Percentiles rank a stretch among this genome's conserved stretches.
phyloP scores from a whole-genome alignment of 2,888 invertebrate species.

The Epirrhoe alternata region DNA sequence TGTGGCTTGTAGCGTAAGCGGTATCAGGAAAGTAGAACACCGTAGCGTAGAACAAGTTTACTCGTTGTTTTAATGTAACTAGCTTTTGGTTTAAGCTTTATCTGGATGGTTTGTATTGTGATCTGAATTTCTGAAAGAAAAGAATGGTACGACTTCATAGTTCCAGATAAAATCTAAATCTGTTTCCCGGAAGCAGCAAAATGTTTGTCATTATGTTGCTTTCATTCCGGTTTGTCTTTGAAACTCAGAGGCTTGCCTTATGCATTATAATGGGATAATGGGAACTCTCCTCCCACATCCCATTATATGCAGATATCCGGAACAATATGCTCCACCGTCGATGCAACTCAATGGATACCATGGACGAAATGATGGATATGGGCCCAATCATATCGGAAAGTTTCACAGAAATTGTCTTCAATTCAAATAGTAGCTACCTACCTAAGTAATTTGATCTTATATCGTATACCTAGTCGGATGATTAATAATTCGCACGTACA shows the following conservation, averaged over 20 bases:
- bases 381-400: conserved; percentile 24
- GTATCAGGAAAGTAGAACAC: conserved; percentile 36
- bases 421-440: background rate
- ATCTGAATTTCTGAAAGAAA: background rate
- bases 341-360: conserved; percentile 46
- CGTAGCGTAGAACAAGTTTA: conserved; percentile 33
- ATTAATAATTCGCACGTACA: no score
- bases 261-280: conserved; percentile 70
- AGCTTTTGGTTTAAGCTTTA: conserved; percentile 11
- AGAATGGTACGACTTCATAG: background rate
- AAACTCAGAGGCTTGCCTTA: conserved; percentile 42
- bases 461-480: no score
- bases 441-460: background rate
- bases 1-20: conserved; percentile 33
- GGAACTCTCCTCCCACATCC: conserved; percentile 68
- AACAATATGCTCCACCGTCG: conserved; percentile 50
- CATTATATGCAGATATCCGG: conserved; percentile 79
- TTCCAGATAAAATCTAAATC: background rate
- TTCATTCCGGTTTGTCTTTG: conserved; percentile 31
- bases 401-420: background rate
- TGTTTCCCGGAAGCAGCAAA: conserved; percentile 31
- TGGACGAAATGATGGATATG: conserved; percentile 59
- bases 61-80: conserved; percentile 18
- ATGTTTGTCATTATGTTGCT: conserved; percentile 27
- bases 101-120: background rate